These are phyloP conservation scores for Lithosia quadra DNA, from an alignment of 2,888 invertebrate genomes.

Conservation along the genomic window DNA sequence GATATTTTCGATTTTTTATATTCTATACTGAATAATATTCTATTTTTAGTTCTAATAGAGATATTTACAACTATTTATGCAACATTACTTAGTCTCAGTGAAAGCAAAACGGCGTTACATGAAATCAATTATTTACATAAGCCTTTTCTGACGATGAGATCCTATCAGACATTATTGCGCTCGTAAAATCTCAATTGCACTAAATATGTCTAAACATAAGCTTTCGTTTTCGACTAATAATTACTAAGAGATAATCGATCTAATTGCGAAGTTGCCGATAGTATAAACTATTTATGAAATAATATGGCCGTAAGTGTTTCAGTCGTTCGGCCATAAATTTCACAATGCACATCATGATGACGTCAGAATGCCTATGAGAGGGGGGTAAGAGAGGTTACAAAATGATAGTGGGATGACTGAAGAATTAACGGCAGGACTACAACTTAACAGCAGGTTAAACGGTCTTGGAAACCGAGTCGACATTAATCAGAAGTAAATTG, in stretches of 20 bases:
- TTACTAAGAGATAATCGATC: not conserved
- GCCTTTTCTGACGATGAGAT: conserved; percentile 10
- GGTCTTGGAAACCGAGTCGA: too few relatives aligned
- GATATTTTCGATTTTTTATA: not conserved
- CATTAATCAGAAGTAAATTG: too few relatives aligned
- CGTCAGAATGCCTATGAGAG: too few relatives aligned
- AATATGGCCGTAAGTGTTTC: too few relatives aligned
- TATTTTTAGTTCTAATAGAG: not conserved
- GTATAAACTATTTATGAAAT: too few relatives aligned
- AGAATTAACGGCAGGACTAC: too few relatives aligned
- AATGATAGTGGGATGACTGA: too few relatives aligned
- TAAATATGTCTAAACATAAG: not conserved
- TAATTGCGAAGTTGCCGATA: too few relatives aligned
- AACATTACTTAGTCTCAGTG: conserved; percentile 26
- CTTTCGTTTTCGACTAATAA: not conserved
- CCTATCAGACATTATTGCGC: conserved; percentile 10
- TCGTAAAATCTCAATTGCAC: not conserved
- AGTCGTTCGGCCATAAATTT: too few relatives aligned
- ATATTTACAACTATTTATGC: conserved; percentile 18
- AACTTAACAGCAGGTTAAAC: too few relatives aligned
- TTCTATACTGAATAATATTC: not conserved
- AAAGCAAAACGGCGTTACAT: conserved; percentile 26
- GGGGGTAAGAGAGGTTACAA: too few relatives aligned
- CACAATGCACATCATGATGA: too few relatives aligned
- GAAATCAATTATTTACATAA: conserved; percentile 34